Percentiles rank a stretch among this genome's conserved stretches.
Evolutionary conservation across 2,888 invertebrate genomes (phyloP).

Genomic region (Resseliella maxima): DNA sequence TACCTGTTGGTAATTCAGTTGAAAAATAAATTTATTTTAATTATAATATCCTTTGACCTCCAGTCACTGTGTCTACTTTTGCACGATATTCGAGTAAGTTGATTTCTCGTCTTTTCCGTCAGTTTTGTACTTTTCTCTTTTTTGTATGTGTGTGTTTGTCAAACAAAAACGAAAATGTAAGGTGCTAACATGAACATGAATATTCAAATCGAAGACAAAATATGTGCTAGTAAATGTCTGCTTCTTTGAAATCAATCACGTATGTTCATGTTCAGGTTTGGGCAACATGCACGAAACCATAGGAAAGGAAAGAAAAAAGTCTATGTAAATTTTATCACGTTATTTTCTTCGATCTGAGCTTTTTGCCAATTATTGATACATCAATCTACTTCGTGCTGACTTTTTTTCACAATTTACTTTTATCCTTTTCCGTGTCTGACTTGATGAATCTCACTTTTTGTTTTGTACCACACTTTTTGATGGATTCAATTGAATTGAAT

Average conservation of each 20-base stretch:
- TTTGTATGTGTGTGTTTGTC: neutral
- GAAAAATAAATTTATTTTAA: neutral
- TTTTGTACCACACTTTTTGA: too few relatives aligned
- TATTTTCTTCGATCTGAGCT: neutral
- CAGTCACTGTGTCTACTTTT: neutral
- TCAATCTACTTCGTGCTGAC: neutral
- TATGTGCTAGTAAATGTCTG: neutral
- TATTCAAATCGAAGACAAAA: neutral
- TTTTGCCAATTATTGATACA: neutral
- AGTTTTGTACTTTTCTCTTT: neutral
- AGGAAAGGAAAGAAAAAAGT: too few relatives aligned
- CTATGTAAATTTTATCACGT: neutral
- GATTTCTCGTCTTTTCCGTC: neutral
- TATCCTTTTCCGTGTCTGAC: too few relatives aligned
- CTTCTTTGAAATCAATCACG: neutral
- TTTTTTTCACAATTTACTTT: neutral
- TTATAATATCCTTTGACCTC: neutral
- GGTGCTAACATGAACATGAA: neutral
- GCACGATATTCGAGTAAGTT: neutral
- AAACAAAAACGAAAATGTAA: too few relatives aligned
- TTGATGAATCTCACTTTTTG: too few relatives aligned
- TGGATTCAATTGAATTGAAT: neutral
- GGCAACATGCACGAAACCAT: neutral
- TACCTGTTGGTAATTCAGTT: conserved; percentile 40
- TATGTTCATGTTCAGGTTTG: neutral